phyloP scores from a whole-genome alignment of 2,797 vertebrate genomes.

The Melanotaenia maccullochi region DNA sequence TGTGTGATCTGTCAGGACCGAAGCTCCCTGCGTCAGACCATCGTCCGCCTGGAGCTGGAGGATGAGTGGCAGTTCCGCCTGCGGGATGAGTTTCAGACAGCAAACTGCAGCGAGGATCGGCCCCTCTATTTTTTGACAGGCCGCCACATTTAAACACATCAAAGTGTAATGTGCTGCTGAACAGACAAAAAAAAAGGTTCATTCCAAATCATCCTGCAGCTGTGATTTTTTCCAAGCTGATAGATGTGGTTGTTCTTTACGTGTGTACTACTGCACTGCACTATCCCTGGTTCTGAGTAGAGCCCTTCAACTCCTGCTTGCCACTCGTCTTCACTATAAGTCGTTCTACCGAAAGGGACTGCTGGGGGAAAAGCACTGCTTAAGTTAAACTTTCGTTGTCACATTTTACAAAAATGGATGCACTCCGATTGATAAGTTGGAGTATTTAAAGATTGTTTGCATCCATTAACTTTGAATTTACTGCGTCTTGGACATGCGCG shows the following conservation, averaged over 20 bases:
- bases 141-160: conserved; percentile 86
- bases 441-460: conserved; percentile 75
- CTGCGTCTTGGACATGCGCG: conserved; percentile 78
- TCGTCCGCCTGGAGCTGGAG: conserved; percentile 94
- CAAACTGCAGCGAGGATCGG: conserved; percentile 94
- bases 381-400: conserved; percentile 40
- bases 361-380: conserved; percentile 36
- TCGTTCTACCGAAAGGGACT: conserved; percentile 43
- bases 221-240: conserved; percentile 33
- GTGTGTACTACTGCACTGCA: conserved; percentile 32
- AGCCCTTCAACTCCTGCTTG: conserved; percentile 35
- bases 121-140: conserved; percentile 97
- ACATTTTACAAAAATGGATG: conserved; percentile 44
- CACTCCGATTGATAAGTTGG: conserved; percentile 47
- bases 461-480: conserved; percentile 71
- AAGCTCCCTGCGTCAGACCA: conserved; percentile 95
- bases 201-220: conserved; percentile 44
- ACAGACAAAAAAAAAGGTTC: conserved; percentile 21
- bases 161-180: conserved; percentile 6
- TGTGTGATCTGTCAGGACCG: conserved; percentile 98
- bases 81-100: conserved; percentile 97
- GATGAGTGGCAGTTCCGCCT: conserved; percentile 99
- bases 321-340: conserved; percentile 29
- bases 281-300: conserved; percentile 35
- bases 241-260: conserved; percentile 43